Conservation (phyloP, 2,113 vertebrate genomes). For the Antigone vipio region DNA sequence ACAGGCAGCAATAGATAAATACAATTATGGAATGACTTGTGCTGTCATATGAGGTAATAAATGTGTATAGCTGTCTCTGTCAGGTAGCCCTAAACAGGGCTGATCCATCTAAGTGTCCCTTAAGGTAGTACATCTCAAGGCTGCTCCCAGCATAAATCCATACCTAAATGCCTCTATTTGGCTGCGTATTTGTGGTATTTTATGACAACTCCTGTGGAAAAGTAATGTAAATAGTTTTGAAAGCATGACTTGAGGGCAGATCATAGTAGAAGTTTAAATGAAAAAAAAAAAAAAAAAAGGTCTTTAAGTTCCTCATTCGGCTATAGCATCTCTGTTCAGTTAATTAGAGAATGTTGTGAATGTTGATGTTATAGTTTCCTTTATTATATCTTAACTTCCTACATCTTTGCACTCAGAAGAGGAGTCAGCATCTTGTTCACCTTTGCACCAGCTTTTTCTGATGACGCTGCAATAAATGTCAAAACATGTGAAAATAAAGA, state of each 20-base stretch:
- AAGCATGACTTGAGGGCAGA: background rate
- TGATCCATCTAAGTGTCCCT: background rate
- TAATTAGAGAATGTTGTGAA: background rate
- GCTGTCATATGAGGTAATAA: background rate
- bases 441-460: background rate
- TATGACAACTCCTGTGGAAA: background rate
- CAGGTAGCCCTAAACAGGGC: background rate
- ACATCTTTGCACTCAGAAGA: background rate
- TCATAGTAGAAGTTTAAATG: background rate
- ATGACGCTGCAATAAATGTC: background rate
- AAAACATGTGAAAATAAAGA: background rate
- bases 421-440: background rate
- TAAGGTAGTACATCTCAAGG: background rate
- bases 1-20: background rate
- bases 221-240: background rate
- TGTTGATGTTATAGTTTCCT: background rate
- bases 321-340: background rate
- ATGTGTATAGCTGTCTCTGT: background rate
- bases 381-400: background rate
- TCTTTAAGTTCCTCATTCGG: background rate
- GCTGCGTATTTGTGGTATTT: background rate
- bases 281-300: fast-evolving
- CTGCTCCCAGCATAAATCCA: background rate
- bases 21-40: background rate
- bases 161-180: background rate